Base-by-base conservation (phyloP, 2,888 invertebrate species). In the Limnephilus rhombicus region DNA sequence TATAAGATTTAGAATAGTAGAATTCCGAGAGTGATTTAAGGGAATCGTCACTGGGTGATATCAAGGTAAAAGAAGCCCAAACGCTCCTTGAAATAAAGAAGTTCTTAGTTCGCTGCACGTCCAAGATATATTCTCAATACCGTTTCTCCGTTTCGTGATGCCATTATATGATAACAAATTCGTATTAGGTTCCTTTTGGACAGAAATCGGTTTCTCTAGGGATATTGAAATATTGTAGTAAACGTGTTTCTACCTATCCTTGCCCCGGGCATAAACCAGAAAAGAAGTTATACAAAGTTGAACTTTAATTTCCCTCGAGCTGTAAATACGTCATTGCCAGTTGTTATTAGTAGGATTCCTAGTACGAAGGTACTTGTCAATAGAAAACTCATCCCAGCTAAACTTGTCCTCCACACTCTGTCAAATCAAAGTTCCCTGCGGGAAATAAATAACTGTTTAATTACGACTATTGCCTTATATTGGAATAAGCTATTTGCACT, bases 91-190 rank as follows among this genome's bases (percentile, higher is more conserved):
- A 68, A 68, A n/a, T n/a, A 24, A 9, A n/a, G n/a, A 68, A 68
- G 9, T 68, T 68, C 24, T 68, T 24, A n/a, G 68, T 24, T 68
- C n/a, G 24, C 68, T 68, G 68, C 68, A 68, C 68, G 68, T 68
- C 68, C 68, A 68, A 68, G 24, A 7, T 41, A 68, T 15, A 2
- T 68, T 68, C 68, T 68, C 68, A 68, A 68, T 24, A 68, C 9
- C 24, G 24, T 68, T 68, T 68, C 68, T 68, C 68, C 68, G 9
- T 68, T 68, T 68, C 24, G 24, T 68, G 68, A 68, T 68, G 9
- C n/a, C 68, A 68, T 68, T 68, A n/a, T 68, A 68, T 68, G 68
- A 68, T n/a, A 68, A 68, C 68, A n/a, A 68, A 68, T 68, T 68
- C 68, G 68, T 68, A n/a, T 68, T 68, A 68, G 24, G 68, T 68